These are phyloP conservation scores for Tragelaphus oryx DNA, from an alignment of 2,797 vertebrate species.

Conservation along the genomic window DNA sequence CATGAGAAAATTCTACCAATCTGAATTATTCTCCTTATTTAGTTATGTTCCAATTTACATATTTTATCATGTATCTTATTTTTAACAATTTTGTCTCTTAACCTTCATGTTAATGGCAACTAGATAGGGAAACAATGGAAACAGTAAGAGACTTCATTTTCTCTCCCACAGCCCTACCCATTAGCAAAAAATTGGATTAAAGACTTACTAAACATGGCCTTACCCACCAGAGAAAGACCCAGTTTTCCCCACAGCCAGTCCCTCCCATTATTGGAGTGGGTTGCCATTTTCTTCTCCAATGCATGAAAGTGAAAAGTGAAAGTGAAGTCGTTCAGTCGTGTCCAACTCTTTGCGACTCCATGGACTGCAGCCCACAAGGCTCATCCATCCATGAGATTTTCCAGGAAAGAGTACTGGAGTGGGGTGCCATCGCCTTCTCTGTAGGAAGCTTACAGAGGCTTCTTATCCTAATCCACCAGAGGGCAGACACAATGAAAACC, in stretches of 20 bases:
- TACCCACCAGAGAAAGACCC: not conserved
- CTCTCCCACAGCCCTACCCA: not conserved
- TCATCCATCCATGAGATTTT: too few species aligned
- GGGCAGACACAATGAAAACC: not conserved
- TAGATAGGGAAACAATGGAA: not conserved
- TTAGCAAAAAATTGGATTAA: not conserved
- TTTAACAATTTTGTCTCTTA: not conserved
- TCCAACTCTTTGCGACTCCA: too few species aligned
- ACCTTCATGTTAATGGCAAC: not conserved
- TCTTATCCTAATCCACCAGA: not conserved
- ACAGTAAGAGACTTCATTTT: not conserved
- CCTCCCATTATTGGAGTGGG: not conserved
- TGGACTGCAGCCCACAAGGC: too few species aligned
- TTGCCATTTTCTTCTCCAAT: too few species aligned
- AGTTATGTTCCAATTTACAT: not conserved
- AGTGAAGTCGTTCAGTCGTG: too few species aligned
- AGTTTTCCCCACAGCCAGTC: not conserved
- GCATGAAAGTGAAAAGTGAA: too few species aligned
- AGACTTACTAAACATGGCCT: not conserved
- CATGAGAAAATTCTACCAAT: not conserved
- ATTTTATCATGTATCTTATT: not conserved
- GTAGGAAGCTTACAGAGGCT: not conserved
- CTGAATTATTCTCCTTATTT: not conserved
- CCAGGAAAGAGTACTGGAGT: too few species aligned
- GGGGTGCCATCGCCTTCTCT: too few species aligned